Conservation (phyloP, 2,113 vertebrate genomes). For the Pagrus major region DNA sequence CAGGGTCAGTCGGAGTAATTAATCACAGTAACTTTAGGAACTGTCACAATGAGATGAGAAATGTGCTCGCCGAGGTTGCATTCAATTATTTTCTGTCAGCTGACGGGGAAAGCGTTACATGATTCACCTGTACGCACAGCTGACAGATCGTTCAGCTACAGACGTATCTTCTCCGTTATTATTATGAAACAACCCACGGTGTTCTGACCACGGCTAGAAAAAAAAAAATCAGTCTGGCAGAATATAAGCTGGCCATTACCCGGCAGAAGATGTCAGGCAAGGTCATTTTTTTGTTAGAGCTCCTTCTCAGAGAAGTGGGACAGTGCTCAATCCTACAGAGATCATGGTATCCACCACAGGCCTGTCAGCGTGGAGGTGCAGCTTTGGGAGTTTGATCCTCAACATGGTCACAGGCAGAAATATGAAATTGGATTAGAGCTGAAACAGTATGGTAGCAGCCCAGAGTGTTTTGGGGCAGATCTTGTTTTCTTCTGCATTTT, state of each 20-base stretch:
- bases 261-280: constrained; percentile 17
- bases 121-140: constrained; percentile 19
- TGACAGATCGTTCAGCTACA: constrained; percentile 16
- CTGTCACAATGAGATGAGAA: constrained; percentile 23
- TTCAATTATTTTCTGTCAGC: constrained; percentile 50
- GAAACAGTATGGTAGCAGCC: constrained; percentile 22
- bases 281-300: constrained; percentile 11
- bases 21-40: constrained; percentile 20
- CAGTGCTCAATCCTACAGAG: constrained; percentile 20
- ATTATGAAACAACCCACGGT: neutral
- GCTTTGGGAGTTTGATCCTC: constrained; percentile 41
- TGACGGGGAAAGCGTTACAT: constrained; percentile 20
- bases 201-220: neutral
- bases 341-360: constrained; percentile 31
- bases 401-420: constrained; percentile 33
- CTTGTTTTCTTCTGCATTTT: neutral
- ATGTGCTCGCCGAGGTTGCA: neutral
- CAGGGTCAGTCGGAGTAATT: constrained; percentile 27
- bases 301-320: constrained; percentile 4
- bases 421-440: constrained; percentile 35
- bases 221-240: constrained; percentile 6
- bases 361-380: constrained; percentile 15
- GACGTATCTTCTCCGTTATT: neutral
- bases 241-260: neutral
- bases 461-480: constrained; percentile 4